phyloP scores from a whole-genome alignment of 2,113 vertebrate species.

The Vidua chalybeata region DNA sequence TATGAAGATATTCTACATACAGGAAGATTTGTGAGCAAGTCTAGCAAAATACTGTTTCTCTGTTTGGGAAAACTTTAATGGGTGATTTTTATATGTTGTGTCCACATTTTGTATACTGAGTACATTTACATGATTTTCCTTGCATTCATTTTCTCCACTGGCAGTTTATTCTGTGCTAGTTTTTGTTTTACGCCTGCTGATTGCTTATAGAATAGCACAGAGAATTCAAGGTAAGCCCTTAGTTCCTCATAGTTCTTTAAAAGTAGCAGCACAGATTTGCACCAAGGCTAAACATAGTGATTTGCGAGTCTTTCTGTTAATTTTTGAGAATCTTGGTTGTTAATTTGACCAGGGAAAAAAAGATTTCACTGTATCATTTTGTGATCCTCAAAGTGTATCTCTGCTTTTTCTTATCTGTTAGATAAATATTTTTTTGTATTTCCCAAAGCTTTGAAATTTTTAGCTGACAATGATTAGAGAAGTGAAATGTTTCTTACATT shows the following conservation, averaged over 20 bases:
- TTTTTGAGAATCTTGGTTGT: background rate
- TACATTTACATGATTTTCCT: slow-evolving; percentile 12
- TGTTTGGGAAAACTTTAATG: background rate
- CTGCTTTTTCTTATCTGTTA: background rate
- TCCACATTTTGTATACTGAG: background rate
- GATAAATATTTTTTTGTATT: background rate
- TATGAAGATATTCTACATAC: background rate
- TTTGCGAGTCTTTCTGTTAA: background rate
- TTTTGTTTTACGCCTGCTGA: background rate
- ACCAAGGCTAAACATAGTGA: background rate
- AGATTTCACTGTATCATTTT: background rate
- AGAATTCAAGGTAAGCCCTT: background rate
- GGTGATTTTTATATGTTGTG: background rate
- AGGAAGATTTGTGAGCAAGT: background rate
- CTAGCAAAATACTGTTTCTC: background rate
- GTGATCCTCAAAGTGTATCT: background rate
- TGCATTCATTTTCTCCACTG: background rate
- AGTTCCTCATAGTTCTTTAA: slow-evolving; percentile 2
- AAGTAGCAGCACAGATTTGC: background rate
- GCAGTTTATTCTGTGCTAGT: background rate
- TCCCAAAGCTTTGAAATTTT: background rate
- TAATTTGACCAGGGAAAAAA: background rate
- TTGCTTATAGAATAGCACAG: slow-evolving; percentile 2
- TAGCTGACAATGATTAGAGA: background rate
- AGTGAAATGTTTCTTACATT: background rate